Conservation (phyloP, 2,113 vertebrate species). For the Callionymus lyra region DNA sequence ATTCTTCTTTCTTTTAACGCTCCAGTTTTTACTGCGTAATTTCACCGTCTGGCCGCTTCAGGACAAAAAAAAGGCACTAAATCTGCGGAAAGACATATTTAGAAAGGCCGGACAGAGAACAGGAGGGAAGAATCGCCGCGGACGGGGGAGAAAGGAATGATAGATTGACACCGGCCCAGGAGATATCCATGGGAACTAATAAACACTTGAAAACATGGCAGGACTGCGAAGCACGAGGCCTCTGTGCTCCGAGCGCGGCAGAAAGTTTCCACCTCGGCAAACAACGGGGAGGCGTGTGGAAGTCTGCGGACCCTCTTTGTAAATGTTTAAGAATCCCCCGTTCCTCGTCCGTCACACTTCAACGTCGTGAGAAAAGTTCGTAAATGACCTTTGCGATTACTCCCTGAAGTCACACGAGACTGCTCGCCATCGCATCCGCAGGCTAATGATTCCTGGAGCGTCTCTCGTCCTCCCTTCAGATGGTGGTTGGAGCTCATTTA, state of each 20-base stretch:
- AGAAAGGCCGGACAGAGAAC: conserved; percentile 1
- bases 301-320: conserved; percentile 8
- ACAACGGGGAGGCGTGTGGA: conserved; percentile 22
- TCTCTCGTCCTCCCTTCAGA: conserved; percentile 1
- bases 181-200: conserved; percentile 57
- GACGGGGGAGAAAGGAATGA: conserved; percentile 16
- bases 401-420: neutral
- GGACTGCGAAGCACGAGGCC: conserved; percentile 28
- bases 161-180: conserved; percentile 17
- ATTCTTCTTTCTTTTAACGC: too few relatives aligned
- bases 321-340: conserved; percentile 13
- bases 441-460: conserved; percentile 28
- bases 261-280: conserved; percentile 31
- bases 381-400: too few relatives aligned
- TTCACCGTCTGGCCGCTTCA: neutral
- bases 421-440: conserved; percentile 8
- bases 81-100: neutral
- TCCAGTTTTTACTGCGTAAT: too few relatives aligned
- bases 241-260: conserved; percentile 18
- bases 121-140: neutral
- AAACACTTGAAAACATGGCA: conserved; percentile 56
- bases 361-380: too few relatives aligned
- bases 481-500: conserved; percentile 21
- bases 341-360: too few relatives aligned
- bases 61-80: conserved; percentile 2